Conservation (phyloP, 2,113 vertebrate genomes). For the Gymnorhina tibicen region DNA sequence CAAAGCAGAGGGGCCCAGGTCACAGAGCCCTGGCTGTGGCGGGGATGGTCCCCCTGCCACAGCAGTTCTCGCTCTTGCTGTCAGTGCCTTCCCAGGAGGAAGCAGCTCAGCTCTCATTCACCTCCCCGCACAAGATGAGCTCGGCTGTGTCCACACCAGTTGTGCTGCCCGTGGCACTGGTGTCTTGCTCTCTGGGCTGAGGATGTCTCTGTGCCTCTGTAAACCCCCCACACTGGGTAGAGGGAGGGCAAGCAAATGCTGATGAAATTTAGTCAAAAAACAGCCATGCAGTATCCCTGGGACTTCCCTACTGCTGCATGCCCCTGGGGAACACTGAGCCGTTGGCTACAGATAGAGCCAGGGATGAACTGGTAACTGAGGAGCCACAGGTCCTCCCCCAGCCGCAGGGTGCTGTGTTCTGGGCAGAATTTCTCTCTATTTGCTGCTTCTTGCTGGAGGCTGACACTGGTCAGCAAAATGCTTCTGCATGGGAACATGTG, state of each 20-base stretch:
- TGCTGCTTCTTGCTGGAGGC: rapidly evolving
- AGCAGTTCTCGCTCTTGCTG: neutral
- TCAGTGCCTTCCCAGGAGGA: neutral
- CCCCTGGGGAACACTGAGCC: rapidly evolving
- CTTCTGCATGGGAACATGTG: rapidly evolving
- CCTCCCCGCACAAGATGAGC: no score
- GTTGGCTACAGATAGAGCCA: neutral
- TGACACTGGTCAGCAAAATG: neutral
- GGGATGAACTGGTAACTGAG: rapidly evolving
- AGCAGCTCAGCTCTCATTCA: neutral
- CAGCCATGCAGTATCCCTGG: neutral
- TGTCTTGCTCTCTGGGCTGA: neutral
- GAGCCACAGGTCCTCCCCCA: rapidly evolving
- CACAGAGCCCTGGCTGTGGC: rapidly evolving
- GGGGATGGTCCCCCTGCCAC: neutral
- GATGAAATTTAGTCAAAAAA: neutral
- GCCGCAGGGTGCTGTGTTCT: rapidly evolving
- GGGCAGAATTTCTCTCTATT: neutral
- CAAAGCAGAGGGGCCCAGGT: neutral
- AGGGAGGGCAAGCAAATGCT: rapidly evolving
- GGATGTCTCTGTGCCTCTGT: neutral
- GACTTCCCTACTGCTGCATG: rapidly evolving
- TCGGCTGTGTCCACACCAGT: neutral
- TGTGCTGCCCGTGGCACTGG: rapidly evolving
- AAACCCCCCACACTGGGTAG: neutral